These are phyloP conservation scores for Drosophila neonasuta DNA, from an alignment of 2,888 invertebrate species.

Conservation along the genomic window DNA sequence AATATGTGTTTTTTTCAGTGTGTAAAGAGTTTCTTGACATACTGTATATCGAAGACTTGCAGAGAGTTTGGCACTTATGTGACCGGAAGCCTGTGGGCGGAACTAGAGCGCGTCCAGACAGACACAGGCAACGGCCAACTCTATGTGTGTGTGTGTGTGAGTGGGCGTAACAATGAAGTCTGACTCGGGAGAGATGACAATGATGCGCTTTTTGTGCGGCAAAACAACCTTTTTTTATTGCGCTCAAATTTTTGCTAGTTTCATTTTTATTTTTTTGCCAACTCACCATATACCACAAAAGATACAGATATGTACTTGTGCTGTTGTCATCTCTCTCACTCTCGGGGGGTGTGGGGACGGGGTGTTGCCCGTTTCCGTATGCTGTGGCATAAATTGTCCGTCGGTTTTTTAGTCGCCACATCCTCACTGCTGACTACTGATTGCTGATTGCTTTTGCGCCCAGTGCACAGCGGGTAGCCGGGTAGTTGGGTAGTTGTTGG, in stretches of 20 bases:
- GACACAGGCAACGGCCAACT: slow-evolving; percentile 48
- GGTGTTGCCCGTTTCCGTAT: slow-evolving; percentile 58
- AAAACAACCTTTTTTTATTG: slow-evolving; percentile 66
- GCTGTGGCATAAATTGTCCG: slow-evolving; percentile 72
- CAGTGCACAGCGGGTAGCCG: slow-evolving; percentile 60
- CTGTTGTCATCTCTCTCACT: slow-evolving; percentile 11
- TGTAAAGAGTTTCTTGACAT: too few relatives aligned
- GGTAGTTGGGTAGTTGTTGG: slow-evolving; percentile 16
- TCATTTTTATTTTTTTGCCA: slow-evolving; percentile 67
- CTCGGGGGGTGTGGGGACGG: slow-evolving; percentile 12
- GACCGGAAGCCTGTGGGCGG: slow-evolving; percentile 74
- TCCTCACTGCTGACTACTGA: slow-evolving; percentile 13
- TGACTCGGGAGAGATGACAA: slow-evolving; percentile 62
- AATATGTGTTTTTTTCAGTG: too few relatives aligned
- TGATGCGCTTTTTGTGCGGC: slow-evolving; percentile 68
- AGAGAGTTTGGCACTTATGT: slow-evolving; percentile 64
- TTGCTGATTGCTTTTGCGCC: slow-evolving; percentile 45
- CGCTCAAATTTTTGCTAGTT: slow-evolving; percentile 38
- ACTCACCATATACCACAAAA: slow-evolving; percentile 60
- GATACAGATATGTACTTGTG: slow-evolving; percentile 7
- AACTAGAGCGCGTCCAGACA: slow-evolving; percentile 77
- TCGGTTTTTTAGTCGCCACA: slow-evolving; percentile 54
- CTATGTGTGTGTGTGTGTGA: slow-evolving; percentile 17
- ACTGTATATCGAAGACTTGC: slow-evolving; percentile 43
- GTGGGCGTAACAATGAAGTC: slow-evolving; percentile 62